A percentile compares a stretch with the other conserved stretches of the same genome.
Evolutionary conservation across 2,113 vertebrate genomes (phyloP).

Genomic region (Mesitornis unicolor): DNA sequence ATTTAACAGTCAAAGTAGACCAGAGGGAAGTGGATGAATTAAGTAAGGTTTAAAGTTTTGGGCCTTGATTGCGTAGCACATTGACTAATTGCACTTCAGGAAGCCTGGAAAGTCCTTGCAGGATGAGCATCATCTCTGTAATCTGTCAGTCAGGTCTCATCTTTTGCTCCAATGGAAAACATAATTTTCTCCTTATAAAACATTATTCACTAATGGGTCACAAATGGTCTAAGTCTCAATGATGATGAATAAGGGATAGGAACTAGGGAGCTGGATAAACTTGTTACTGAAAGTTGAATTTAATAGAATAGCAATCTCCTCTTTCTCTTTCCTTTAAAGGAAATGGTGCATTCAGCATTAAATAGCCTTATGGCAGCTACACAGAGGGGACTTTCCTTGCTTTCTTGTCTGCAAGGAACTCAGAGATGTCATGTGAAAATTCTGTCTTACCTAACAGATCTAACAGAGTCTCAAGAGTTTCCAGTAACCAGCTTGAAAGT

Average conservation of each 20-base stretch:
- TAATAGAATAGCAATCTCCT: background rate
- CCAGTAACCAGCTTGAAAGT: background rate
- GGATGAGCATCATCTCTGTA: background rate
- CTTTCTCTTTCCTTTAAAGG: background rate
- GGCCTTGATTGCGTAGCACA: background rate
- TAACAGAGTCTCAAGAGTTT: background rate
- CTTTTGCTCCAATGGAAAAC: background rate
- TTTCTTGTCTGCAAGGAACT: background rate
- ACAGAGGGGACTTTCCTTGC: background rate
- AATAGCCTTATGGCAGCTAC: background rate
- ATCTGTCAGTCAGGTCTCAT: background rate
- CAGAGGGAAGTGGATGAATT: background rate
- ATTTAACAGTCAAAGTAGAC: background rate
- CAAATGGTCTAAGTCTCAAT: background rate
- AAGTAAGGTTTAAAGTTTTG: background rate
- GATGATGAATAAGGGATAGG: background rate
- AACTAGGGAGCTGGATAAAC: background rate
- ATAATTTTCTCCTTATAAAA: background rate
- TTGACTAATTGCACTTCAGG: background rate
- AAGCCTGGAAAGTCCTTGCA: background rate
- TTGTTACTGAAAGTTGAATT: background rate
- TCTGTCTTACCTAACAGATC: background rate
- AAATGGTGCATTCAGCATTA: background rate
- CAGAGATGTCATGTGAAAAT: background rate
- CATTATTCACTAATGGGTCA: background rate